Conservation (phyloP, 2,113 vertebrate species). For the Chrysochloris asiatica region DNA sequence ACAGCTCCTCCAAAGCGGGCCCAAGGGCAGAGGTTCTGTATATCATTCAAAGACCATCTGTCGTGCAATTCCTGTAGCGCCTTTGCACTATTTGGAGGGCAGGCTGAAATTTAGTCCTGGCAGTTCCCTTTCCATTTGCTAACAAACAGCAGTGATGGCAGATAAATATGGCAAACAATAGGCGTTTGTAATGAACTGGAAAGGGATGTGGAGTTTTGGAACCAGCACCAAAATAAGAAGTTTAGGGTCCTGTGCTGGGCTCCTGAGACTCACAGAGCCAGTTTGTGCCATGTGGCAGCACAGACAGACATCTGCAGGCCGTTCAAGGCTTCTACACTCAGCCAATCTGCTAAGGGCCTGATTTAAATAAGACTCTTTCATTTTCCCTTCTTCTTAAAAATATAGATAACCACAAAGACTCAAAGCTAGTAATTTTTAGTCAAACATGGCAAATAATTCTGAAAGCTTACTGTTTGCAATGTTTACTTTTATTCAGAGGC, state of each 20-base stretch:
- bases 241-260: conserved; percentile 83
- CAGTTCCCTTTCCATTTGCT: conserved; percentile 89
- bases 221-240: conserved; percentile 83
- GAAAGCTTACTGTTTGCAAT: background rate
- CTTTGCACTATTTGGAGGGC: conserved; percentile 86
- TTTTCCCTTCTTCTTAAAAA: conserved; percentile 32
- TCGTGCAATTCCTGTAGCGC: conserved; percentile 90
- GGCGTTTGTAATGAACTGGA: conserved; percentile 89
- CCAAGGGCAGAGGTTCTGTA: conserved; percentile 92
- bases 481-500: conserved; percentile 38
- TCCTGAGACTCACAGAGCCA: conserved; percentile 84
- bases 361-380: conserved; percentile 87
- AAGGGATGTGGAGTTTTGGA: conserved; percentile 88
- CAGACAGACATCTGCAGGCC: conserved; percentile 88
- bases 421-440: conserved; percentile 76
- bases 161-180: conserved; percentile 91
- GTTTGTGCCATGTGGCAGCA: conserved; percentile 88
- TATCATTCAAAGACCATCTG: conserved; percentile 99
- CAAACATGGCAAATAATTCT: background rate
- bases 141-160: conserved; percentile 93
- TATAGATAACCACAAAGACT: conserved; percentile 63
- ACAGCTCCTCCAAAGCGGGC: conserved; percentile 92
- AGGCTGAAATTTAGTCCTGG: conserved; percentile 90
- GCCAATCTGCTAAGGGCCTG: conserved; percentile 87
- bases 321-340: conserved; percentile 79